Base-by-base conservation (phyloP, 1,140 invertebrate genomes). In the Drosophila athabasca region DNA sequence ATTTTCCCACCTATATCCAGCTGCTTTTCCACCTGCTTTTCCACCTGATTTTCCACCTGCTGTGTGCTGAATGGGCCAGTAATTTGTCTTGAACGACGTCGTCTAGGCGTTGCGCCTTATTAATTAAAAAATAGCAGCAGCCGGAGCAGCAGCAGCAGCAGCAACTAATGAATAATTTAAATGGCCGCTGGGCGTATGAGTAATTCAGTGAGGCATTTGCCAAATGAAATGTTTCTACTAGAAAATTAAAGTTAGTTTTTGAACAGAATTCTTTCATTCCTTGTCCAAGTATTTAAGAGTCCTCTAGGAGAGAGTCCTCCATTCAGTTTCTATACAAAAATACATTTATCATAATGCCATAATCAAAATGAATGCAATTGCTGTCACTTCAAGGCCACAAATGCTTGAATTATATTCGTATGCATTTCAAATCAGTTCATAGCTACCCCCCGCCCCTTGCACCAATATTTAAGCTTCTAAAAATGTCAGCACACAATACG, bases 51-150 rank as follows among this genome's bases (percentile, higher is more conserved):
- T n/a, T n/a, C n/a, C n/a, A n/a, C n/a, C n/a, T n/a, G n/a, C n/a
- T n/a, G n/a, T 39, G 35, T 1, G 11, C 4, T 39, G n/a, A n/a
- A n/a, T 39, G 35, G 46, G 59, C 22, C 53, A 57, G 59, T 55
- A 44, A 82, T 82, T 87, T 87, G 53, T 87, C 82, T 3, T 19
- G 49, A 53, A 45, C 61, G 41, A 57, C 60, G 58, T 73, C 60
- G 58, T 73, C 81, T 65, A 74, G 76, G 60, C 67, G 11, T 39
- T 5, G 35, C 35, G 51, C 48, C 48, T 52, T 78, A 87, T 87
- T 78, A 85, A 87, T 87, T 85, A 85, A 85, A 82, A 78, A 65
- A 69, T 3, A 24, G 2, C 74, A 77, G 67, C 68, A 80, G 68
- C 68, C 17, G 17, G 17, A 26, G 4, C 24, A 24, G 1, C 74